These are phyloP conservation scores for Cotesia typhae DNA, from an alignment of 1,140 invertebrate species.

Conservation along the genomic window DNA sequence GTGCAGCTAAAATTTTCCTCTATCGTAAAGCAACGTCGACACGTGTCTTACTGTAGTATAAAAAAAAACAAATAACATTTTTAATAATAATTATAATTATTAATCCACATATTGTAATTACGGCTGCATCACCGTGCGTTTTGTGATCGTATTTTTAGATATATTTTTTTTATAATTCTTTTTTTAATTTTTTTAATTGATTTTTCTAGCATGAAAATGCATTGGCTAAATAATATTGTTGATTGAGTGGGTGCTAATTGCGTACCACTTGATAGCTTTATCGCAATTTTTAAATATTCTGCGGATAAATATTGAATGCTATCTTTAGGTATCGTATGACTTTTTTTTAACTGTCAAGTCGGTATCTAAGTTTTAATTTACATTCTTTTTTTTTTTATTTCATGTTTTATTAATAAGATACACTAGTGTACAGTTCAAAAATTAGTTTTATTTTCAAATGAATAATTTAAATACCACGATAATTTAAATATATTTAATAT, in stretches of 20 bases:
- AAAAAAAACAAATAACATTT: conserved; percentile 40
- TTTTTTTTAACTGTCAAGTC: not conserved
- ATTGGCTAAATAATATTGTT: too few species aligned
- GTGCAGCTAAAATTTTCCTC: conserved; percentile 67
- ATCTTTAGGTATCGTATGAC: too few species aligned
- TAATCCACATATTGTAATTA: conserved; percentile 11
- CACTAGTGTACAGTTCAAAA: too few species aligned
- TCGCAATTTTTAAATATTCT: too few species aligned
- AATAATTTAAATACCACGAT: too few species aligned
- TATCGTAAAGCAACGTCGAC: conserved; percentile 50
- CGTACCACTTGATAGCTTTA: too few species aligned
- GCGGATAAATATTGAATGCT: too few species aligned
- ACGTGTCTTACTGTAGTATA: conserved; percentile 61
- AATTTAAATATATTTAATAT: too few species aligned
- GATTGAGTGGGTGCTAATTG: too few species aligned
- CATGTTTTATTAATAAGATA: not conserved
- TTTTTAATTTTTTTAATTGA: not conserved
- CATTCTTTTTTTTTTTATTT: conserved; percentile 11
- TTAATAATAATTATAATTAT: too few species aligned
- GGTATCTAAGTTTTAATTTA: conserved; percentile 9
- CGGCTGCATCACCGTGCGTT: conserved; percentile 15
- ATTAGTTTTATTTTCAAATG: too few species aligned
- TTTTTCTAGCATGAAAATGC: too few species aligned
- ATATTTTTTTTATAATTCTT: not conserved
- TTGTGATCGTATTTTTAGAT: not conserved